These are phyloP conservation scores for Nezara viridula DNA, from an alignment of 2,888 invertebrate genomes.

Conservation along the genomic window DNA sequence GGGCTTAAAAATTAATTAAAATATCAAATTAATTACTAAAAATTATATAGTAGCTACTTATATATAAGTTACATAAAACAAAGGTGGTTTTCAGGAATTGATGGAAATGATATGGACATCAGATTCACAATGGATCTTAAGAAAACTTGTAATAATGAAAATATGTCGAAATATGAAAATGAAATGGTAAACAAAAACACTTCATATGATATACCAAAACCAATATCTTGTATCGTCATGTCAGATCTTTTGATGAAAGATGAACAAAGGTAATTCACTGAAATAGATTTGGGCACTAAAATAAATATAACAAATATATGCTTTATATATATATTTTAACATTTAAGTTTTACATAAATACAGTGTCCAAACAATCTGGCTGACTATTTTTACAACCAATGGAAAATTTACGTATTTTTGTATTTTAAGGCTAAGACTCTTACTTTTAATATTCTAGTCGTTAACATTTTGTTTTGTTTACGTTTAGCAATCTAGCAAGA, in stretches of 20 bases:
- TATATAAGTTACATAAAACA: background rate
- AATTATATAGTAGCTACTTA: too few relatives aligned
- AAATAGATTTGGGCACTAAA: conserved; percentile 23
- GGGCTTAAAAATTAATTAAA: too few relatives aligned
- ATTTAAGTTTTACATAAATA: conserved; percentile 57
- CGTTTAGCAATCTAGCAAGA: conserved; percentile 15
- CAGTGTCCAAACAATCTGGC: conserved; percentile 53
- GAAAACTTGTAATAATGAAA: conserved; percentile 50
- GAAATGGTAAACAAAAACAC: conserved; percentile 59
- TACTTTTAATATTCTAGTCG: conserved; percentile 40
- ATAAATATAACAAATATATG: conserved; percentile 39
- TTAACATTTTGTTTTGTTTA: conserved; percentile 38
- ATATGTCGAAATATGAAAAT: conserved; percentile 59
- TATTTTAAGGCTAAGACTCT: conserved; percentile 47
- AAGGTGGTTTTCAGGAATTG: background rate
- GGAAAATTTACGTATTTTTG: conserved; percentile 47
- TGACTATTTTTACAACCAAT: conserved; percentile 52
- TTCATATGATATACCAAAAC: conserved; percentile 61
- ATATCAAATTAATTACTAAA: too few relatives aligned
- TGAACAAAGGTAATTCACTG: conserved; percentile 49
- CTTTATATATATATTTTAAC: conserved; percentile 53
- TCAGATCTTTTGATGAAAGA: conserved; percentile 53
- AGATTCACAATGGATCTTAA: conserved; percentile 60
- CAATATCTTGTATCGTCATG: conserved; percentile 42
- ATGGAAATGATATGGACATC: conserved; percentile 51